Evolutionary conservation across 2,797 vertebrate genomes (phyloP).

Genomic region (Poliocrania exsul): DNA sequence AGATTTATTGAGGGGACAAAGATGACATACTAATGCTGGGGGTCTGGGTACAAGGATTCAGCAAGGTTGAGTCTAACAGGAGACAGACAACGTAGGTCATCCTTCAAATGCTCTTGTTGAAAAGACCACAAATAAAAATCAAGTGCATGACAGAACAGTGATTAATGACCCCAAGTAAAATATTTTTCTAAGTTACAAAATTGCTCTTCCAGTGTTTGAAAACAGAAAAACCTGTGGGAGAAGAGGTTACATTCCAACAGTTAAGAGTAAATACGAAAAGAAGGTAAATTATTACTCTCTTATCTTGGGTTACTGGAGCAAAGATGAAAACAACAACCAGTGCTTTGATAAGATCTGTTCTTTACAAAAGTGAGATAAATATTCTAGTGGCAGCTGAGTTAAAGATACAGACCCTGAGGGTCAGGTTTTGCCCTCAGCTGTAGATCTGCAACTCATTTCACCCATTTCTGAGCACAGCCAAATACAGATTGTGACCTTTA

Average conservation of each 20-base stretch:
- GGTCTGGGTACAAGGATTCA: not conserved
- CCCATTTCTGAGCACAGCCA: not conserved
- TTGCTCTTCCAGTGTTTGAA: conserved; percentile 34
- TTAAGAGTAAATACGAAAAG: not conserved
- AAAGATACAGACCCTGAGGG: not conserved
- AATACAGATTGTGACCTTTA: conserved; percentile 23
- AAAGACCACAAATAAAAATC: conserved; percentile 42
- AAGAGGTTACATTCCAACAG: conserved; percentile 42
- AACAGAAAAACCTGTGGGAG: conserved; percentile 28
- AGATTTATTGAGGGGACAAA: conserved; percentile 25
- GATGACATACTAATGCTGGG: not conserved
- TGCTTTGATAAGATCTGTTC: conserved; percentile 37
- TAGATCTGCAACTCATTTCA: not conserved
- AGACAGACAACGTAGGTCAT: not conserved
- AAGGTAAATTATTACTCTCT: conserved; percentile 54
- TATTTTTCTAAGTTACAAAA: conserved; percentile 38
- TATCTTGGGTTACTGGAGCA: conserved; percentile 33
- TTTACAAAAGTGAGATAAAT: conserved; percentile 41
- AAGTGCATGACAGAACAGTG: conserved; percentile 38
- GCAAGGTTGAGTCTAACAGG: not conserved
- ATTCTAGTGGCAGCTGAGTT: conserved; percentile 19
- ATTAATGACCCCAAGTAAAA: conserved; percentile 32
- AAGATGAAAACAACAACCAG: conserved; percentile 17
- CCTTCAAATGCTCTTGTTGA: conserved; percentile 37
- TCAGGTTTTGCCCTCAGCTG: conserved; percentile 25